These are phyloP conservation scores for Calliphora vicina DNA, from an alignment of 1,140 invertebrate species.

Conservation along the genomic window DNA sequence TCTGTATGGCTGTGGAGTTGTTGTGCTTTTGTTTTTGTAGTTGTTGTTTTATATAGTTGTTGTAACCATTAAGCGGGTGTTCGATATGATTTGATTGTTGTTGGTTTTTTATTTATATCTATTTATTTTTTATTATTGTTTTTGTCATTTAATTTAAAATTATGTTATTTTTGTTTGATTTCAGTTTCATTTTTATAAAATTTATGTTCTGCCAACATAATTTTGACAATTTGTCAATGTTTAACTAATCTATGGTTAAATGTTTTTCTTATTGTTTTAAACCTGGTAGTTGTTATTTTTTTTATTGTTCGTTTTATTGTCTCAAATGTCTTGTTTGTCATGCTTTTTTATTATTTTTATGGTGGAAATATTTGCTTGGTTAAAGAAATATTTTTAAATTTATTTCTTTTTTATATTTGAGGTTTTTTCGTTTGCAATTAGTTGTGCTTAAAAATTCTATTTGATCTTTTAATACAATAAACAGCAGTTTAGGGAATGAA, in stretches of 20 bases:
- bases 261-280: background rate
- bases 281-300: background rate
- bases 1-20: background rate
- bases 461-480: background rate
- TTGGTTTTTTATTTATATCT: background rate
- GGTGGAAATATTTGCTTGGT: background rate
- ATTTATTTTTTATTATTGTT: background rate
- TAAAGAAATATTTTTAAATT: background rate
- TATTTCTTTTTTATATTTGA: background rate
- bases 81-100: background rate
- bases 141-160: background rate
- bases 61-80: background rate
- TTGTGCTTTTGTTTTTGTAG: background rate
- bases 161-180: background rate
- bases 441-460: background rate
- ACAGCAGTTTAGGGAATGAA: background rate
- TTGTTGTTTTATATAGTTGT: background rate
- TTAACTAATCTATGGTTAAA: background rate
- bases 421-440: background rate
- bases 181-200: background rate
- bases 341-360: background rate
- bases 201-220: background rate
- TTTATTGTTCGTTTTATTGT: background rate
- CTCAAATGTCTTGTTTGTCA: constrained; percentile 12
- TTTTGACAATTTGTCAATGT: constrained; percentile 10